Conservation (phyloP, 1,140 invertebrate genomes). For the Diachasmimorpha longicaudata region DNA sequence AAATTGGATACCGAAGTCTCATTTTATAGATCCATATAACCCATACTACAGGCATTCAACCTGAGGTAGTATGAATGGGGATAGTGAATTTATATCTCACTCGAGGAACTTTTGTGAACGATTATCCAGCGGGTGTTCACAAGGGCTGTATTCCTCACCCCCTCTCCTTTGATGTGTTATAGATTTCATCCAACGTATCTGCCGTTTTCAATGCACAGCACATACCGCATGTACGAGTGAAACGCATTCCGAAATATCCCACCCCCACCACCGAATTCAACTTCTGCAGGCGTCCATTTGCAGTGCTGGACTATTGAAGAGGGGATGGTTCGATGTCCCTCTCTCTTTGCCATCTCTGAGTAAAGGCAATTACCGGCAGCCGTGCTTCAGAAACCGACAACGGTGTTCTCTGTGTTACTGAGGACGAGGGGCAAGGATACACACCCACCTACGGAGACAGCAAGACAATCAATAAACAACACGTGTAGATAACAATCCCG, state of each 20-base stretch:
- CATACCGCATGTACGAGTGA: not conserved
- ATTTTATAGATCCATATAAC: slow-evolving; percentile 1
- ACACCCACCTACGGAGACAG: slow-evolving; percentile 41
- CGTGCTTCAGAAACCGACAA: slow-evolving; percentile 43
- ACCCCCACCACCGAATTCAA: not conserved
- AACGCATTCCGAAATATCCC: not conserved
- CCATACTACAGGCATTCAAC: not conserved
- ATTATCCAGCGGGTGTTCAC: not conserved
- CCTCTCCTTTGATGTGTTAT: not conserved
- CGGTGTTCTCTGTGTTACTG: slow-evolving; percentile 15
- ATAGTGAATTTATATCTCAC: not conserved
- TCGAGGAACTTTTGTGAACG: not conserved
- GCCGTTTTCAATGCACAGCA: not conserved
- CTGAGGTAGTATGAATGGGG: not conserved
- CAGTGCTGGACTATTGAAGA: not conserved
- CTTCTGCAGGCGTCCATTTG: not conserved
- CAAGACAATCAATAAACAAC: slow-evolving; percentile 61
- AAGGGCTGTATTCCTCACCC: not conserved
- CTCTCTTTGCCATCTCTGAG: slow-evolving; percentile 29
- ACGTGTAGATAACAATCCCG: slow-evolving; percentile 61
- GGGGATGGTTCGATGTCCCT: slow-evolving; percentile 30
- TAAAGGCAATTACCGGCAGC: slow-evolving; percentile 47
- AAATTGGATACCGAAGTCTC: slow-evolving; percentile 39
- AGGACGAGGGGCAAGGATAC: not conserved
- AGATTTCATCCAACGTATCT: not conserved